Evolutionary conservation across 23 tunicate genomes (phyloP).

Genomic region (Pegea sp.): DNA sequence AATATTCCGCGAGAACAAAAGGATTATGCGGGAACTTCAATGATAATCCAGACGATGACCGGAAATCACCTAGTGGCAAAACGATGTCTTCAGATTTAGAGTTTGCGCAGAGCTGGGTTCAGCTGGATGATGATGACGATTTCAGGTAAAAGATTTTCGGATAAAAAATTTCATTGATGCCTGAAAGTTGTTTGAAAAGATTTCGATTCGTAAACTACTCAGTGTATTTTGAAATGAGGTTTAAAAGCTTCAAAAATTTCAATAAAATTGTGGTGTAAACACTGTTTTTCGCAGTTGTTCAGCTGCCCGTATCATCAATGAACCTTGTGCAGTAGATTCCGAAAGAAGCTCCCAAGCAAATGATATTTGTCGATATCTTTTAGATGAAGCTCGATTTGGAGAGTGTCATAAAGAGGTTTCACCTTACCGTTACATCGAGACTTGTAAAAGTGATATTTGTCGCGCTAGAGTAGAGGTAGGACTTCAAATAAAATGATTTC

Average conservation of each 20-base stretch:
- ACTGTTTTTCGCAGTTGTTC: constrained; percentile 32
- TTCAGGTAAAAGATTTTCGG: no score
- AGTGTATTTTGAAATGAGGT: no score
- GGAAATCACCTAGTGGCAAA: constrained; percentile 27
- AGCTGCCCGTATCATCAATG: constrained; percentile 7
- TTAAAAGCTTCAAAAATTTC: no score
- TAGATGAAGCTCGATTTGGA: constrained; percentile 16
- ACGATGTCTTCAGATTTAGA: constrained; percentile 18
- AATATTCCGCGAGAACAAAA: constrained; percentile 42
- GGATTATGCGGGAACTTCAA: constrained; percentile 85
- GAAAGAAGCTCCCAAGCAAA: constrained; percentile 6
- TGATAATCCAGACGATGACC: constrained; percentile 33
- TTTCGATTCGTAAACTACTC: no score
- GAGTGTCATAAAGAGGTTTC: constrained; percentile 21
- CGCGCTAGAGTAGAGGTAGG: constrained; percentile 45
- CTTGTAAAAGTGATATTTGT: constrained; percentile 67
- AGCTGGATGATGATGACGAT: constrained; percentile 14
- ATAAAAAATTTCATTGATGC: no score
- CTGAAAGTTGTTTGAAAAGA: no score
- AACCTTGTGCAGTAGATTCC: constrained; percentile 8
- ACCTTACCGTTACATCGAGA: constrained; percentile 16
- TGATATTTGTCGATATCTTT: constrained; percentile 16
- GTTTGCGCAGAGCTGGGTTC: constrained; percentile 78
- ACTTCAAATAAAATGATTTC: no score
- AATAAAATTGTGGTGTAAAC: no score